Evolutionary conservation across 2,113 vertebrate genomes (phyloP).

Genomic region (Microcebus murinus): DNA sequence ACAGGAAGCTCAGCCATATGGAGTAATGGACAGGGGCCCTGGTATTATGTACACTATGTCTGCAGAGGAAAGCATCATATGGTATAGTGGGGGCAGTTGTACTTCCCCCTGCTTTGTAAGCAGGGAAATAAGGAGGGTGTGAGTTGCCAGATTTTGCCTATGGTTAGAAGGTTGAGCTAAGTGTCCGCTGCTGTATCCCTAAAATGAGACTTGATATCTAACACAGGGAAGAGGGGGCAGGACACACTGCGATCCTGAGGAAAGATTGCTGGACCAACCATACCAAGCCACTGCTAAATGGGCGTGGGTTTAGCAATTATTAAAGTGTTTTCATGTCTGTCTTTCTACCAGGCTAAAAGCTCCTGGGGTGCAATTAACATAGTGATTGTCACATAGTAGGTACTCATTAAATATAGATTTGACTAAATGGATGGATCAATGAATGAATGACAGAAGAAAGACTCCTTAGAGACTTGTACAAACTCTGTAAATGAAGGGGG

Average conservation of each 20-base stretch:
- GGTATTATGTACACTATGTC: neutral
- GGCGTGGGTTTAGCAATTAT: neutral
- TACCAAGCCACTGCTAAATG: neutral
- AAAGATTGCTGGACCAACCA: neutral
- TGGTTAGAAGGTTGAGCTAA: neutral
- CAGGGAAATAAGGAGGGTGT: neutral
- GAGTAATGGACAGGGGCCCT: neutral
- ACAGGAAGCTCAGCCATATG: neutral
- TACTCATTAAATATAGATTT: slow-evolving; percentile 24
- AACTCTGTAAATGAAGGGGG: neutral
- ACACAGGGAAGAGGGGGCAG: neutral
- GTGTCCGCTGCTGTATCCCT: neutral
- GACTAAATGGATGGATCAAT: neutral
- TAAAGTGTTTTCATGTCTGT: neutral
- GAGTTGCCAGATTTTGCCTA: neutral
- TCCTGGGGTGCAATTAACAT: neutral
- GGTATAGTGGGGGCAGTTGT: neutral
- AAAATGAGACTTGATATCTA: neutral
- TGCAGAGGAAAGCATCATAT: neutral
- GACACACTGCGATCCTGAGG: neutral
- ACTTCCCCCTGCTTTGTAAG: neutral
- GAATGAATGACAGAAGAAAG: slow-evolving; percentile 2
- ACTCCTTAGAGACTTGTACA: neutral
- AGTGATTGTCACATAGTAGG: neutral
- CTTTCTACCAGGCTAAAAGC: neutral